These are phyloP conservation scores for Drosophila guanche DNA, from an alignment of 1,140 invertebrate species.

Conservation along the genomic window DNA sequence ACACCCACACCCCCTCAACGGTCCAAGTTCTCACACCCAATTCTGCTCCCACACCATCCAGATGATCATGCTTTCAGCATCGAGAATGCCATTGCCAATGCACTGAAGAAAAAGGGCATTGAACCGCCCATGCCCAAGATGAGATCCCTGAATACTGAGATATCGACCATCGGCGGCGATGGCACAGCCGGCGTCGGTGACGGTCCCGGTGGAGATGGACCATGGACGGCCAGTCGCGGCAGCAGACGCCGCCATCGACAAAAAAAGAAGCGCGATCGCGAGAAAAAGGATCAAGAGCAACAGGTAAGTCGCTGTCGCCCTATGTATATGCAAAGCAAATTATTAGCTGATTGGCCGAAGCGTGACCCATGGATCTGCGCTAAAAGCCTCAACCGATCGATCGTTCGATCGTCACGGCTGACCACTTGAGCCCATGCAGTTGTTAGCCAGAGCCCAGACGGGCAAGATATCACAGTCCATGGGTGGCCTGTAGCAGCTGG, in stretches of 20 bases:
- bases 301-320: constrained; percentile 37
- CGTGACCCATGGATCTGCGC: background rate
- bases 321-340: background rate
- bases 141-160: constrained; percentile 25
- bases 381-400: background rate
- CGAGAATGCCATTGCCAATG: constrained; percentile 89
- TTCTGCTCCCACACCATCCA: constrained; percentile 52
- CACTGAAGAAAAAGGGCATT: constrained; percentile 85
- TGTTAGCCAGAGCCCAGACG: no score
- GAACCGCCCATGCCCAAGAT: constrained; percentile 82
- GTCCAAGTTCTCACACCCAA: no score
- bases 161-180: constrained; percentile 8
- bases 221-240: constrained; percentile 55
- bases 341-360: background rate
- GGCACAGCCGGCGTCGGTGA: constrained; percentile 1
- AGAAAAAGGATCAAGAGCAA: constrained; percentile 67
- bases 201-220: constrained; percentile 7
- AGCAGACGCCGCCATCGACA: constrained; percentile 83
- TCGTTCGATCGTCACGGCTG: background rate
- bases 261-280: constrained; percentile 81
- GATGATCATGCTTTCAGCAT: constrained; percentile 91
- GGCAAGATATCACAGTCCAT: no score
- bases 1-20: background rate
- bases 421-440: no score
- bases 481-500: no score